Percentiles rank a stretch among this genome's conserved stretches.
Conservation (phyloP, 2,113 vertebrate species). For the Nycticebus coucang region DNA sequence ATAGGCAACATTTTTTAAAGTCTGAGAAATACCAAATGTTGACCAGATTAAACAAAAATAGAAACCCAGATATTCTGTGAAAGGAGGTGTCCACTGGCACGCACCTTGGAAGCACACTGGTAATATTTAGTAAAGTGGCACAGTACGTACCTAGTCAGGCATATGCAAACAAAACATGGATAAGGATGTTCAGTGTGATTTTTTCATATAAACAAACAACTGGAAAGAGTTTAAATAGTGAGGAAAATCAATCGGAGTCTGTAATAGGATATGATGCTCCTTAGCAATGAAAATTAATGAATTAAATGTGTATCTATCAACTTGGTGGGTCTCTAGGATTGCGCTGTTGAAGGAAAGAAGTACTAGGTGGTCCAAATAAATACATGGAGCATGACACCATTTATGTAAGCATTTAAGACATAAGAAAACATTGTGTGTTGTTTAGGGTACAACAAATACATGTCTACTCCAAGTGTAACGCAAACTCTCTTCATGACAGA, state of each 20-base stretch:
- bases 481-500: not conserved
- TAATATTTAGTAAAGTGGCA: not conserved
- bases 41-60: not conserved
- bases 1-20: not conserved
- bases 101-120: not conserved
- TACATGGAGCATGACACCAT: not conserved
- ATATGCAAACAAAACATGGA: not conserved
- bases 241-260: not conserved
- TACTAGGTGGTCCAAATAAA: not conserved
- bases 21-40: slow-evolving; percentile 10
- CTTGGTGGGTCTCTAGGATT: not conserved
- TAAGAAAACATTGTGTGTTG: not conserved
- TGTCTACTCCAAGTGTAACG: not conserved
- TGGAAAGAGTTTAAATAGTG: not conserved
- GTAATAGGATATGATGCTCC: not conserved
- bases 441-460: not conserved
- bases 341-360: not conserved
- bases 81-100: not conserved
- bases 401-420: not conserved
- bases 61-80: not conserved
- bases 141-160: not conserved
- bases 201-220: not conserved
- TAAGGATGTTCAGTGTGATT: not conserved
- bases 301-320: not conserved
- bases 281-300: slow-evolving; percentile 30